Evolutionary conservation across 2,888 invertebrate genomes (phyloP).

Genomic region (Andrena minutula): DNA sequence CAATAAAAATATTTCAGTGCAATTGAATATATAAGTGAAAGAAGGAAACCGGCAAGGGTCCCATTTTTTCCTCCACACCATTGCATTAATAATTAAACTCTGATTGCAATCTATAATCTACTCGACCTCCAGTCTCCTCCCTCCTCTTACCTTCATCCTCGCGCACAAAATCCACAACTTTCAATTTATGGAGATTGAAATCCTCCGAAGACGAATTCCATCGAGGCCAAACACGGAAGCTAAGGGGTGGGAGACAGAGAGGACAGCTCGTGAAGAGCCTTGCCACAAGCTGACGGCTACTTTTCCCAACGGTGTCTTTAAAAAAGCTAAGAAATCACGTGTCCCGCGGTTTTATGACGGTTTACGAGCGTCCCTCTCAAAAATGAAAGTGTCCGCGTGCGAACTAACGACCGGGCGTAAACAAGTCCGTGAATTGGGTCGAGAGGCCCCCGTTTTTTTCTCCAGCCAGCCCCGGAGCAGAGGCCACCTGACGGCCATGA

Average conservation of each 20-base stretch:
- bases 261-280: not conserved
- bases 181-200: too few species aligned
- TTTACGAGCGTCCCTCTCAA: slow-evolving; percentile 60
- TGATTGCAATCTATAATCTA: too few species aligned
- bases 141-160: too few species aligned
- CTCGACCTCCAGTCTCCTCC: too few species aligned
- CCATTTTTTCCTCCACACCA: too few species aligned
- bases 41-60: too few species aligned
- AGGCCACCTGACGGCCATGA: slow-evolving; percentile 43
- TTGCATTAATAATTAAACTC: too few species aligned
- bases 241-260: not conserved
- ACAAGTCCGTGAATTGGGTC: slow-evolving; percentile 65
- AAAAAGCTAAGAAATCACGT: not conserved
- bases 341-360: slow-evolving; percentile 38
- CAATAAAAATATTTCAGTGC: too few species aligned
- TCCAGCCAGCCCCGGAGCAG: slow-evolving; percentile 18
- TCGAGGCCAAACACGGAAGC: not conserved
- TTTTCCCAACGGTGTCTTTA: slow-evolving; percentile 5
- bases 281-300: not conserved
- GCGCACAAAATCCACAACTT: too few species aligned
- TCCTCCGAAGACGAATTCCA: not conserved
- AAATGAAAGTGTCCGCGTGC: slow-evolving; percentile 70
- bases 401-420: slow-evolving; percentile 47
- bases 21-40: too few species aligned
- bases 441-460: slow-evolving; percentile 44